These are phyloP conservation scores for Centrocercus urophasianus DNA, from an alignment of 2,113 vertebrate genomes.

Conservation along the genomic window DNA sequence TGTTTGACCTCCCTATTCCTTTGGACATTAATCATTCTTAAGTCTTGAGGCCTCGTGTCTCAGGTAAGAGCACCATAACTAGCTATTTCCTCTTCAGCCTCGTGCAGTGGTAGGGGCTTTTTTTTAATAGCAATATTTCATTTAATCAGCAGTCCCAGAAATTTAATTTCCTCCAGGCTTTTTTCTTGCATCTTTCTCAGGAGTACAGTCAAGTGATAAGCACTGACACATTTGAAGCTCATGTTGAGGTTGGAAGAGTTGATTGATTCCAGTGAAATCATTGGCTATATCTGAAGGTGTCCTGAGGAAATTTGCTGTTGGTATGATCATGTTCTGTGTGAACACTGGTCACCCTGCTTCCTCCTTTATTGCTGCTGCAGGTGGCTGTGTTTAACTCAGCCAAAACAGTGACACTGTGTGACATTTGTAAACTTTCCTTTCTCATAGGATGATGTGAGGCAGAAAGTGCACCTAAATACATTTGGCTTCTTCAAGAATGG, in stretches of 20 bases:
- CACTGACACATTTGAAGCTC: neutral
- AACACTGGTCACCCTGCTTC: neutral
- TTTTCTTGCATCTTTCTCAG: neutral
- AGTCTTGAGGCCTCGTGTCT: neutral
- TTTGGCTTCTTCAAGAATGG: conserved; percentile 89
- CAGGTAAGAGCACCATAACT: neutral
- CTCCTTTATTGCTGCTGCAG: neutral
- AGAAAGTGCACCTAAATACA: conserved; percentile 88
- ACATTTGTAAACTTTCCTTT: neutral
- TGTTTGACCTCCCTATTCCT: neutral
- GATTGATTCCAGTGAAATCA: neutral
- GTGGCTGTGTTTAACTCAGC: neutral
- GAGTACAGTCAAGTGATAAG: neutral
- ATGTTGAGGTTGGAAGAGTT: neutral
- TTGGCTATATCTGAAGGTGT: neutral
- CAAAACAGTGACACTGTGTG: neutral
- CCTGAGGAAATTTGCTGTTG: neutral
- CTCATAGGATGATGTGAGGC: conserved; percentile 83
- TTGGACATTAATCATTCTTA: rapidly evolving
- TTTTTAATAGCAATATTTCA: neutral
- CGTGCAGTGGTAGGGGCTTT: neutral
- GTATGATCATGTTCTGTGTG: neutral
- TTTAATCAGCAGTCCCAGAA: neutral
- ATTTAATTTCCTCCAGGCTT: neutral
- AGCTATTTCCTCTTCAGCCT: neutral